These are phyloP conservation scores for Eutolmus rufibarbis DNA, from an alignment of 2,888 invertebrate species.

Conservation along the genomic window DNA sequence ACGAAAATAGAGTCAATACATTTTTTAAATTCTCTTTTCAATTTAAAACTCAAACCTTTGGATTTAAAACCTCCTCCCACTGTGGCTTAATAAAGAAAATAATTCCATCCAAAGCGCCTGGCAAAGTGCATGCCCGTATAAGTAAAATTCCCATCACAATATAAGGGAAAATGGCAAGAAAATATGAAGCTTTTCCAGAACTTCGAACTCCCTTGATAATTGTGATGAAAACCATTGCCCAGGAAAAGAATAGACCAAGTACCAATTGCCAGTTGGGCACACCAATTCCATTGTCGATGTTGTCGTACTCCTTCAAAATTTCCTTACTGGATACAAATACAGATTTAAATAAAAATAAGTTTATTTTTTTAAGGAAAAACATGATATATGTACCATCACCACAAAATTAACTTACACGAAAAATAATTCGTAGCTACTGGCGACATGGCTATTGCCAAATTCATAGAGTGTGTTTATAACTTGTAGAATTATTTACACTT, in stretches of 20 bases:
- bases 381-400: not conserved
- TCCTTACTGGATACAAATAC: conserved; percentile 60
- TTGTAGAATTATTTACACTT: conserved; percentile 27
- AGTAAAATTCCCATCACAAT: conserved; percentile 71
- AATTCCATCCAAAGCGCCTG: conserved; percentile 70
- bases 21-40: not conserved
- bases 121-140: conserved; percentile 68
- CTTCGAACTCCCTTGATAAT: conserved; percentile 69
- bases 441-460: conserved; percentile 45
- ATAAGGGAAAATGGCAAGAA: conserved; percentile 77
- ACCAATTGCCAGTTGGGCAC: conserved; percentile 66
- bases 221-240: conserved; percentile 65
- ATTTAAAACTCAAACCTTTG: conserved; percentile 60
- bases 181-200: conserved; percentile 75
- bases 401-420: conserved; percentile 63
- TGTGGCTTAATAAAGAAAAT: conserved; percentile 71
- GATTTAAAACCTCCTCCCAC: conserved; percentile 70
- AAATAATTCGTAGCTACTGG: conserved; percentile 65
- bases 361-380: not conserved
- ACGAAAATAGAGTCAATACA: not conserved
- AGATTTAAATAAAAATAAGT: not conserved
- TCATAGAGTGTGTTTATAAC: not conserved
- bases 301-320: conserved; percentile 64
- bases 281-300: conserved; percentile 67
- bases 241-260: conserved; percentile 65